phyloP scores from a whole-genome alignment of 1,140 invertebrate genomes.

The Sesamia nonagrioides region DNA sequence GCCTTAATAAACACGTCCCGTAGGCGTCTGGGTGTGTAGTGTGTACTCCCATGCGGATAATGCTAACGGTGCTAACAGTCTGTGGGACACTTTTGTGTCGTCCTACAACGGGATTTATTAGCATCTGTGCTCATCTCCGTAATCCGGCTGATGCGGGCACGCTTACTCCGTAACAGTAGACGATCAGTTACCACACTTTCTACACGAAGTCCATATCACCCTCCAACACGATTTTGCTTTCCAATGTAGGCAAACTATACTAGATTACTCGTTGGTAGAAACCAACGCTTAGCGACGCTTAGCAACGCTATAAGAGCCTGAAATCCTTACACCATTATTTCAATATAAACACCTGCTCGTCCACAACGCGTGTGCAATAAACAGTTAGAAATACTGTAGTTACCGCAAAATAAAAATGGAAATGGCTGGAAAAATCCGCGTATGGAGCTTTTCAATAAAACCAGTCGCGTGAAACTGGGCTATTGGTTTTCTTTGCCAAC shows the following conservation, averaged over 20 bases:
- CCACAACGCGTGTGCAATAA: slow-evolving; percentile 42
- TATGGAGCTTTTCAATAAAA: slow-evolving; percentile 77
- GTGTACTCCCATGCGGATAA: slow-evolving; percentile 34
- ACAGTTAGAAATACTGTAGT: slow-evolving; percentile 42
- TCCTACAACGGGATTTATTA: not conserved
- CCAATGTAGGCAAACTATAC: too few species aligned
- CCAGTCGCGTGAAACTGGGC: slow-evolving; percentile 67
- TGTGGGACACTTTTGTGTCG: slow-evolving; percentile 50
- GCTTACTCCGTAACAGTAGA: not conserved
- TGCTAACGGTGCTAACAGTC: slow-evolving; percentile 59
- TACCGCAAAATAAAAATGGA: slow-evolving; percentile 36
- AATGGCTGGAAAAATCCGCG: slow-evolving; percentile 60
- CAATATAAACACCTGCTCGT: slow-evolving; percentile 21
- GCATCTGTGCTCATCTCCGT: not conserved
- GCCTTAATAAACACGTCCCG: slow-evolving; percentile 63
- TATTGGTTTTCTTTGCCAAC: slow-evolving; percentile 75
- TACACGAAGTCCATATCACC: not conserved
- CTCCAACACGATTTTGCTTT: too few species aligned
- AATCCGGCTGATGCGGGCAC: not conserved
- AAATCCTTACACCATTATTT: not conserved
- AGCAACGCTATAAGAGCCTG: too few species aligned
- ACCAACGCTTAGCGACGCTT: too few species aligned
- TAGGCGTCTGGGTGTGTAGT: slow-evolving; percentile 57
- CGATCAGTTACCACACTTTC: not conserved
- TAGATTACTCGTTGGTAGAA: too few species aligned